These are phyloP conservation scores for Pyrgilauda ruficollis DNA, from an alignment of 2,113 vertebrate species.

Conservation along the genomic window DNA sequence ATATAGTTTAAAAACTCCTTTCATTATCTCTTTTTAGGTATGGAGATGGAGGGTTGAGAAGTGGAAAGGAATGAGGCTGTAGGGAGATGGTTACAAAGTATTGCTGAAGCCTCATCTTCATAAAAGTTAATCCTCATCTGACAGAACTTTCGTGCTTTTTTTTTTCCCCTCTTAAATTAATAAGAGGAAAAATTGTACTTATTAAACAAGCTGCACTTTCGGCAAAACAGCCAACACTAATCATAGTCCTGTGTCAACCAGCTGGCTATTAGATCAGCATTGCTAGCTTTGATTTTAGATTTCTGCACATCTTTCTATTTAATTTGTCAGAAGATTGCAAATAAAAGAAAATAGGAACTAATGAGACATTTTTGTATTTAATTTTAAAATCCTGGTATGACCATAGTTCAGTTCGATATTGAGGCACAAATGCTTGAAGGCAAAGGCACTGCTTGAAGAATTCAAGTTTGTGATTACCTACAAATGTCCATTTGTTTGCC, in stretches of 20 bases:
- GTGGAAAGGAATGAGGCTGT: neutral
- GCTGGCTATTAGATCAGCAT: neutral
- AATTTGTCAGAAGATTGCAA: neutral
- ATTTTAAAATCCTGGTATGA: neutral
- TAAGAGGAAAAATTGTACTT: neutral
- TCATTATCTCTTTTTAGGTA: neutral
- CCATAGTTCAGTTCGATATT: neutral
- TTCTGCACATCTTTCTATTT: neutral
- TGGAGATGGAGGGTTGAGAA: neutral
- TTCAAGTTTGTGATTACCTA: constrained; percentile 1
- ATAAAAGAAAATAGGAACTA: constrained; percentile 13
- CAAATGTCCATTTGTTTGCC: neutral
- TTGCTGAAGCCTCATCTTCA: neutral
- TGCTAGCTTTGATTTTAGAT: neutral
- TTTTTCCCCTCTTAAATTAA: neutral
- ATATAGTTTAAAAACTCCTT: neutral
- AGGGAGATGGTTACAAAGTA: neutral
- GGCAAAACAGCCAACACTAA: neutral
- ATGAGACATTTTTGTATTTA: neutral
- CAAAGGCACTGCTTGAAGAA: neutral
- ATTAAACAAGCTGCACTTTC: neutral
- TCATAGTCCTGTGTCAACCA: neutral
- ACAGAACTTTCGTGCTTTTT: neutral
- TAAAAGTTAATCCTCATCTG: neutral
- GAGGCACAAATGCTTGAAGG: neutral